Conservation (phyloP, 2,113 vertebrate species). For the Piaya cayana region DNA sequence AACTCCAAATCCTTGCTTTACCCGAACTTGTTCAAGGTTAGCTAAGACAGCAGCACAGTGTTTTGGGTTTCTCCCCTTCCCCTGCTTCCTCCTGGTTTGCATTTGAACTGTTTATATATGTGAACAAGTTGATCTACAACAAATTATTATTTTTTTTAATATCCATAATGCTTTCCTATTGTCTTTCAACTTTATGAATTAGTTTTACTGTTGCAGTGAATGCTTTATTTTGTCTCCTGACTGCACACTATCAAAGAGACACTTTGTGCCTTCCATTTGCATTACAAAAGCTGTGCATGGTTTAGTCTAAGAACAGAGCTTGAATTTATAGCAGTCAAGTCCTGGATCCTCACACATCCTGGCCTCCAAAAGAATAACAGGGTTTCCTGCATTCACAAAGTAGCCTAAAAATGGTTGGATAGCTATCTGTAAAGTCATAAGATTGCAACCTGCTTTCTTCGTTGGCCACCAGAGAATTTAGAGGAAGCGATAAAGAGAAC, state of each 20-base stretch:
- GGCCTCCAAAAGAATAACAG: constrained; percentile 56
- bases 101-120: constrained; percentile 64
- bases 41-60: background rate
- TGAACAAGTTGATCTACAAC: constrained; percentile 69
- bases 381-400: background rate
- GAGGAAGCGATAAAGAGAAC: background rate
- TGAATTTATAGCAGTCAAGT: constrained; percentile 75
- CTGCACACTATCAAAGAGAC: constrained; percentile 90
- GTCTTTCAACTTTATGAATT: constrained; percentile 82
- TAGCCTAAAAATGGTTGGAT: constrained; percentile 63
- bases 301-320: constrained; percentile 74
- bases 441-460: constrained; percentile 51
- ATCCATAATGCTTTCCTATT: constrained; percentile 76
- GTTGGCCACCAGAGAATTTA: background rate
- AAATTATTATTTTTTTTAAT: constrained; percentile 52
- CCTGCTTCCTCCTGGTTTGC: background rate
- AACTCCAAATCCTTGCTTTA: constrained; percentile 1
- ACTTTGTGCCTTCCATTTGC: constrained; percentile 87
- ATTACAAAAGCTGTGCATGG: constrained; percentile 83
- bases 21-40: constrained; percentile 27
- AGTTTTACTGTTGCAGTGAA: constrained; percentile 83
- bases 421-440: constrained; percentile 41
- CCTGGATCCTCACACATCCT: constrained; percentile 63
- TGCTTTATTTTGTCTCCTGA: constrained; percentile 82
- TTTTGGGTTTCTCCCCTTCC: background rate